Evolutionary conservation across 2,797 vertebrate species (phyloP).

Genomic region (Otolemur crassicaudatus): DNA sequence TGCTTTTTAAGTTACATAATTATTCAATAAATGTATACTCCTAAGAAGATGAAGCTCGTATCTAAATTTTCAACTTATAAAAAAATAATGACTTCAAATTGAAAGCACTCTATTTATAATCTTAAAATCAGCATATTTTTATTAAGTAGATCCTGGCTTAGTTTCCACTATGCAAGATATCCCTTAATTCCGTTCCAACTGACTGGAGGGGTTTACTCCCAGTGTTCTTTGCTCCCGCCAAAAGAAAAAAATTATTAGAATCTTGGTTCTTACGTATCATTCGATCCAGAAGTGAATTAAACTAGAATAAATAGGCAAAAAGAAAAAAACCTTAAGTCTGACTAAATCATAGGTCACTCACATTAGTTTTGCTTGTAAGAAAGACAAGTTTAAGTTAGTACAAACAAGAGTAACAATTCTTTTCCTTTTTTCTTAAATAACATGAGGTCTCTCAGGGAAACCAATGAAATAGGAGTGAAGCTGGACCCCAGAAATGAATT

Average conservation of each 20-base stretch:
- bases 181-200: not conserved
- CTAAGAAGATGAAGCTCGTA: not conserved
- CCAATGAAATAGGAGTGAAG: not conserved
- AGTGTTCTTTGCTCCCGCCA: not conserved
- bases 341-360: not conserved
- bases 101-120: not conserved
- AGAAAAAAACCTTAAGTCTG: not conserved
- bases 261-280: not conserved
- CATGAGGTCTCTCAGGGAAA: not conserved
- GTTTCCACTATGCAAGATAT: not conserved
- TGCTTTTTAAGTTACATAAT: not conserved
- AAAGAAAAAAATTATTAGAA: not conserved
- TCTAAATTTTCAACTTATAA: not conserved
- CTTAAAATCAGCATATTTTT: not conserved
- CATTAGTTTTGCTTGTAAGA: not conserved
- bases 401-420: not conserved
- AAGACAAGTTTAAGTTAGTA: not conserved
- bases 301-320: not conserved
- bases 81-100: not conserved
- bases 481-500: not conserved
- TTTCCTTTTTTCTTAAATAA: not conserved
- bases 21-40: not conserved
- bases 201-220: not conserved
- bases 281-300: not conserved
- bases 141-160: not conserved